These are phyloP conservation scores for Scaptodrosophila lebanonensis DNA, from an alignment of 1,140 invertebrate species.

Conservation along the genomic window DNA sequence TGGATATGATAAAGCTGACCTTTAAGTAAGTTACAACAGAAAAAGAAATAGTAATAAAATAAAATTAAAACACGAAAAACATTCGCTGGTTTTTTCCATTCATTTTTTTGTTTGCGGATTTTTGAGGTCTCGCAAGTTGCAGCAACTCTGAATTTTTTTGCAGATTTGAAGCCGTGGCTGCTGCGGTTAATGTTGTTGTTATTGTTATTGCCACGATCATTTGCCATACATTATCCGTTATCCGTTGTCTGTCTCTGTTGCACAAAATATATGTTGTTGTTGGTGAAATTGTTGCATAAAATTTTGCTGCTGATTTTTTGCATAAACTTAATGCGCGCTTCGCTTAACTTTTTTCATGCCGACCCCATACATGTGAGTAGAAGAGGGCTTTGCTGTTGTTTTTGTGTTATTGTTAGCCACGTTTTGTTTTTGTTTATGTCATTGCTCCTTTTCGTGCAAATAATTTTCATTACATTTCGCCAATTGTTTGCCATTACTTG, in stretches of 20 bases:
- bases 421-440: background rate
- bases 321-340: constrained; percentile 52
- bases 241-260: constrained; percentile 1
- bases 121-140: constrained; percentile 34
- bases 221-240: background rate
- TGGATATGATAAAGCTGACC: constrained; percentile 63
- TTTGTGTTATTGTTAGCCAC: constrained; percentile 1
- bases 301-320: constrained; percentile 36
- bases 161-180: constrained; percentile 36
- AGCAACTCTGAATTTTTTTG: constrained; percentile 32
- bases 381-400: too few relatives aligned
- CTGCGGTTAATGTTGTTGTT: constrained; percentile 17
- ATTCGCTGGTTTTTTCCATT: too few relatives aligned
- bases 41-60: constrained; percentile 7
- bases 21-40: constrained; percentile 57
- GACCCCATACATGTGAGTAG: constrained; percentile 9
- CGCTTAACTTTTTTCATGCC: constrained; percentile 22
- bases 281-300: constrained; percentile 66
- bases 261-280: constrained; percentile 34
- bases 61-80: too few relatives aligned
- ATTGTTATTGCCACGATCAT: constrained; percentile 28
- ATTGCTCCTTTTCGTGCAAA: background rate
- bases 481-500: constrained; percentile 44
- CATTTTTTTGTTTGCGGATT: constrained; percentile 28
- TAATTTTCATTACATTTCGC: constrained; percentile 1